phyloP scores from a whole-genome alignment of 2,888 invertebrate genomes.

The Pterostichus niger region DNA sequence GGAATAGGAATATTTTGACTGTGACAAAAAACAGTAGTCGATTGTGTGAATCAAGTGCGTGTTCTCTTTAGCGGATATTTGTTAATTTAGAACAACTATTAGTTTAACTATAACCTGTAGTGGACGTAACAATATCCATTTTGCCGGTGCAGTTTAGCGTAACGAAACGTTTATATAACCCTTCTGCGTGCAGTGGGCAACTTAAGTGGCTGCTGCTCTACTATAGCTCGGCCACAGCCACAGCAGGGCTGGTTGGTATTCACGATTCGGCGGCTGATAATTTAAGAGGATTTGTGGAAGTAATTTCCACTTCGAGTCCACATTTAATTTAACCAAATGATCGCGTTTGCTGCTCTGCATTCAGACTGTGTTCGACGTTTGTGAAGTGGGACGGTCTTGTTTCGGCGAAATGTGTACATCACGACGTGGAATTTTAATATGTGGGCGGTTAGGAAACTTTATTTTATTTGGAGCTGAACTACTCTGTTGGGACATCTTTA shows the following conservation, averaged over 20 bases:
- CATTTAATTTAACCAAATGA: constrained; percentile 67
- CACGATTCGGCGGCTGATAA: constrained; percentile 60
- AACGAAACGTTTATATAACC: no score
- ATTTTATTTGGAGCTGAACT: constrained; percentile 30
- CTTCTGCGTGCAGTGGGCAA: neutral
- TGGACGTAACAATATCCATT: no score
- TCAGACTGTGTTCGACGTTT: constrained; percentile 38
- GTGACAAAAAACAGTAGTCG: no score
- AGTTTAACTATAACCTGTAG: no score
- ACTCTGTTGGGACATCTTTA: constrained; percentile 42
- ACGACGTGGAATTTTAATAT: constrained; percentile 42
- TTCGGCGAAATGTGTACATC: constrained; percentile 47
- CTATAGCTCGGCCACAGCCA: neutral
- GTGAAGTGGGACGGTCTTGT: constrained; percentile 44
- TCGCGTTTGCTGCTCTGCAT: constrained; percentile 51
- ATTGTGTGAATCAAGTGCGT: no score
- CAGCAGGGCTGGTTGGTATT: constrained; percentile 35
- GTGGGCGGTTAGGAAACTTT: constrained; percentile 36
- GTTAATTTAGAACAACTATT: no score
- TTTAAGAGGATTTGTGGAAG: constrained; percentile 66
- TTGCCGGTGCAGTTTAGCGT: no score
- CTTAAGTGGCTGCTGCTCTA: neutral
- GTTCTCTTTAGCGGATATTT: no score
- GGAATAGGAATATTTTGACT: no score
- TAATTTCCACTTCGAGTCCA: constrained; percentile 66